Base-by-base conservation (phyloP, 1,140 invertebrate genomes). In the Hylaeus volcanicus region DNA sequence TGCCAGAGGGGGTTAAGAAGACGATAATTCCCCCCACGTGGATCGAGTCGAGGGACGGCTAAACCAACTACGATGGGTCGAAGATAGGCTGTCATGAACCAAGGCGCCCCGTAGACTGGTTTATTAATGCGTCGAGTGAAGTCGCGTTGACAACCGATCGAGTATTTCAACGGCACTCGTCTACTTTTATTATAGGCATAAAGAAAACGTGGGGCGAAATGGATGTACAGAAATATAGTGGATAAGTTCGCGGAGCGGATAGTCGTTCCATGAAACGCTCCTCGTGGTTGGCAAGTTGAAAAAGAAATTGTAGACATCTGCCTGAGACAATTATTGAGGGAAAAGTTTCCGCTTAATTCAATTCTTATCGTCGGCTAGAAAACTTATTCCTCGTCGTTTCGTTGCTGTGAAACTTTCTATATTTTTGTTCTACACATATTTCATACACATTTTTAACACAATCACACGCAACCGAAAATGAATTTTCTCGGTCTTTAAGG, bases 131-230 rank as follows among this genome's bases (percentile, higher is more conserved):
- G 48, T 15, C 51, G 68, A 12, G 37, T 70, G 68, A 79, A 72
- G 76, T 79, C 60, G 76, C 68, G 76, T 55, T 72, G 76, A 79
- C 76, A 79, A 79, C 69, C 76, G 76, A 72, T 72, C 58, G 76
- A 26, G 61, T 37, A 68, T 64, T 72, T 71, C 68, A 63, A 72
- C 76, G 69, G n/a, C 69, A 14, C 53, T 60, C 12, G 8, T 64
- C 15, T 15, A 14, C 14, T 11, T 69, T 69, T 66, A 43, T 43
- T 9, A 37, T 26, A 37, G 45, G 37, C 15, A 26, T n/a, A 12
- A 51, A 51, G 12, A 68, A 39, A 53, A 55, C 15, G 15, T 2
- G 45, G 8, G 37, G 6, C 37, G 39, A 8, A 65, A 26, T 5
- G 12, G 45, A 45, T 48, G 41, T 63, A 15, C 11, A 3, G n/a